phyloP scores from a whole-genome alignment of 2,888 invertebrate genomes.

The Chrysomela aeneicollis region DNA sequence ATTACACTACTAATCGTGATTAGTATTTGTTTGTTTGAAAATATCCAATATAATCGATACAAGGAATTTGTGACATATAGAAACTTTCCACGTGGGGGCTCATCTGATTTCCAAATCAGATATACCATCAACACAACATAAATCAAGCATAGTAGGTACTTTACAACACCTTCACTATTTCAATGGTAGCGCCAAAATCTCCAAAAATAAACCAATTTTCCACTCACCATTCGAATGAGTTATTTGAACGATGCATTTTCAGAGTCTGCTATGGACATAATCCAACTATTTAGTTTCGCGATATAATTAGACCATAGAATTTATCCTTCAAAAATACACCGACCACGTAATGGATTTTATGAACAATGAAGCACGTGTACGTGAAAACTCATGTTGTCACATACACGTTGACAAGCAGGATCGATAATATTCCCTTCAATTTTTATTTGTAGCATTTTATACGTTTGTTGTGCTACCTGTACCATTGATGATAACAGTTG shows the following conservation, averaged over 20 bases:
- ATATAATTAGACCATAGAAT: slow-evolving; percentile 13
- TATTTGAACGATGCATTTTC: not conserved
- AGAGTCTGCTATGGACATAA: slow-evolving; percentile 10
- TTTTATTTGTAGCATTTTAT: too few relatives aligned
- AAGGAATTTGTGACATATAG: too few relatives aligned
- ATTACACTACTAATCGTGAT: too few relatives aligned
- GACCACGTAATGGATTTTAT: not conserved
- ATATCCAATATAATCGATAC: too few relatives aligned
- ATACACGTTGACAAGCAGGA: not conserved
- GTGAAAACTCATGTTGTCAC: slow-evolving; percentile 9
- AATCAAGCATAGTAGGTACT: too few relatives aligned
- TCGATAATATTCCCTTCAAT: not conserved
- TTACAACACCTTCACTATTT: not conserved
- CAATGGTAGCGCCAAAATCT: not conserved
- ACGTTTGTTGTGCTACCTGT: too few relatives aligned
- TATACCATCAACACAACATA: too few relatives aligned
- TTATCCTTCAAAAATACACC: not conserved
- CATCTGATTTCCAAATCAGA: too few relatives aligned
- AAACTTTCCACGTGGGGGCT: too few relatives aligned
- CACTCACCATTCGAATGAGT: not conserved
- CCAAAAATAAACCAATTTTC: not conserved
- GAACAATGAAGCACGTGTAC: slow-evolving; percentile 4
- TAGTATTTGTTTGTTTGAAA: too few relatives aligned
- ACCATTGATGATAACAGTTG: too few relatives aligned
- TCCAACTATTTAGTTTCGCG: slow-evolving; percentile 10